phyloP scores from a whole-genome alignment of 2,113 vertebrate species.

The Xyrauchen texanus region DNA sequence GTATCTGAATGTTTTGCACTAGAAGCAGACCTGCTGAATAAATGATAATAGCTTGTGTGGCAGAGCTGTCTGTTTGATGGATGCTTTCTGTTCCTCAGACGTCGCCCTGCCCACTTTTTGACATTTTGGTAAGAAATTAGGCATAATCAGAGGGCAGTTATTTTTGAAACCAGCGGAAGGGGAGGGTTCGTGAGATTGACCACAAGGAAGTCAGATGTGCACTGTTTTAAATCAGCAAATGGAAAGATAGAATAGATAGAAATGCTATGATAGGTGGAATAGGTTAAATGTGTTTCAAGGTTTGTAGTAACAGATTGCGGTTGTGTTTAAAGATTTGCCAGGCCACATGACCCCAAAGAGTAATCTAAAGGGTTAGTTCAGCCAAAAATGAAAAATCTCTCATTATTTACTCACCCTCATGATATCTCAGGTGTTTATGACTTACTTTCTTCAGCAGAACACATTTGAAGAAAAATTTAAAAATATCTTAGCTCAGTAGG shows the following conservation, averaged over 20 bases:
- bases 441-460: no score
- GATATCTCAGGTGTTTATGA: no score
- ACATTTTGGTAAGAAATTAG: constrained; percentile 51
- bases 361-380: no score
- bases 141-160: constrained; percentile 52
- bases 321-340: no score
- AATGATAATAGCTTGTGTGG: constrained; percentile 53
- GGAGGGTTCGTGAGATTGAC: neutral
- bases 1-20: constrained; percentile 38
- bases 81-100: constrained; percentile 51
- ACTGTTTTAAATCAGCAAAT: neutral
- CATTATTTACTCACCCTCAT: no score
- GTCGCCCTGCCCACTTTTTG: constrained; percentile 36
- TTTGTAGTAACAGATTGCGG: no score
- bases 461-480: no score
- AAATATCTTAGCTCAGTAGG: no score
- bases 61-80: constrained; percentile 49
- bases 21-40: constrained; percentile 49
- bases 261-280: no score
- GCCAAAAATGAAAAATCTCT: no score
- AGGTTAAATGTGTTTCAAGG: no score
- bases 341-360: no score
- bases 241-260: neutral
- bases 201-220: neutral
- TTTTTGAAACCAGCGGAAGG: constrained; percentile 29